Evolutionary conservation across 2,888 invertebrate genomes (phyloP).

Genomic region (Oligia strigilis): DNA sequence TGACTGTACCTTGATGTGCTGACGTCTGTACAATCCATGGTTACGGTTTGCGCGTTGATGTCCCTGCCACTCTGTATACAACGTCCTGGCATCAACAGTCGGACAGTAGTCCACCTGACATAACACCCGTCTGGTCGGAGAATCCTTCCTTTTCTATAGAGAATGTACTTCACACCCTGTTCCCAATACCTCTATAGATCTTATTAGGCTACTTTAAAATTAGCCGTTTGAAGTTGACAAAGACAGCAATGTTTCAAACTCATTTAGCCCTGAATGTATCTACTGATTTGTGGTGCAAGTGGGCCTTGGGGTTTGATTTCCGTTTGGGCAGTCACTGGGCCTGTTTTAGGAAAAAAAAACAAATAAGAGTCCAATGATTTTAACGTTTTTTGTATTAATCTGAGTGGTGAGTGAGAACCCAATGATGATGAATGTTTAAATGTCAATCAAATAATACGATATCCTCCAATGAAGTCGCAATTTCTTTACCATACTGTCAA

Average conservation of each 20-base stretch:
- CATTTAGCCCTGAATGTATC: not conserved
- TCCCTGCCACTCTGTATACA: too few species aligned
- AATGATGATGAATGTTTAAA: constrained; percentile 15
- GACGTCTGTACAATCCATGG: too few species aligned
- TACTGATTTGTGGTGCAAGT: not conserved
- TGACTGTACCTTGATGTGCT: too few species aligned
- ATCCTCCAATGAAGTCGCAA: not conserved
- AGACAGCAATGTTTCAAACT: not conserved
- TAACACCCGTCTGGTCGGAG: too few species aligned
- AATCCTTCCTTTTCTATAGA: not conserved
- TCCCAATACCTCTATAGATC: too few species aligned
- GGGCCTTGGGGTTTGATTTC: not conserved
- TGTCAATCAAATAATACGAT: not conserved
- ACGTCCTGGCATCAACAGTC: too few species aligned
- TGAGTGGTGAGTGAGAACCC: not conserved
- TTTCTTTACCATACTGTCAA: not conserved
- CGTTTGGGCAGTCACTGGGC: not conserved
- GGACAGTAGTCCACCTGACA: too few species aligned
- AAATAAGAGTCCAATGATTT: not conserved
- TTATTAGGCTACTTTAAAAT: not conserved
- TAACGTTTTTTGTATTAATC: not conserved
- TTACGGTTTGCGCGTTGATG: too few species aligned
- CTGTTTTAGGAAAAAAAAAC: not conserved
- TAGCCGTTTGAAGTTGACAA: not conserved
- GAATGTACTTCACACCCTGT: not conserved